A percentile compares a stretch with the other conserved stretches of the same genome.
Evolutionary conservation across 1,140 invertebrate species (phyloP).

Genomic region (Gonioctena quinquepunctata): DNA sequence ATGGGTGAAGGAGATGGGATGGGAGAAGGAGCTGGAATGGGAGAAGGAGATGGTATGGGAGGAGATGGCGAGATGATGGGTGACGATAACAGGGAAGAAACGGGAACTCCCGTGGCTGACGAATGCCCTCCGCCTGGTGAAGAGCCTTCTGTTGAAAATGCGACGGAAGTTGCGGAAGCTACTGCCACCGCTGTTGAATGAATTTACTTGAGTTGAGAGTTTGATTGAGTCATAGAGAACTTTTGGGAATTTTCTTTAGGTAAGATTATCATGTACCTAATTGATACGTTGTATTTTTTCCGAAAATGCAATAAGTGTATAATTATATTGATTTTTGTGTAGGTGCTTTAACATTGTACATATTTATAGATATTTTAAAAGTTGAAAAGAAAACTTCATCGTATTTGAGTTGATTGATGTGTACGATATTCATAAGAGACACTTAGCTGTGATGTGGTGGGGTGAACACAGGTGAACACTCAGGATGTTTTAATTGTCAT

Average conservation of each 20-base stretch:
- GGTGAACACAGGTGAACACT: slow-evolving; percentile 24
- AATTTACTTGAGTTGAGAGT: background rate
- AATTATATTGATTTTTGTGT: slow-evolving; percentile 2
- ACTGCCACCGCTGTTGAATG: background rate
- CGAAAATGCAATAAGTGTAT: slow-evolving; percentile 13
- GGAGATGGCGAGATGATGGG: background rate
- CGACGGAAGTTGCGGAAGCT: no score
- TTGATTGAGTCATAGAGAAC: slow-evolving; percentile 1
- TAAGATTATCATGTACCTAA: background rate
- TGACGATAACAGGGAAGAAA: background rate
- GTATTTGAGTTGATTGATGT: background rate
- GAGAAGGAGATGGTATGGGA: background rate
- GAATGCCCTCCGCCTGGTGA: background rate
- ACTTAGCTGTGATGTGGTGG: slow-evolving; percentile 23
- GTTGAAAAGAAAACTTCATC: background rate
- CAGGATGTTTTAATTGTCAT: slow-evolving; percentile 7
- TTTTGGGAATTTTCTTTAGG: slow-evolving; percentile 2
- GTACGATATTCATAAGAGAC: background rate
- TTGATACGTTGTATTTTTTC: slow-evolving; percentile 2
- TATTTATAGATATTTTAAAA: slow-evolving; percentile 10
- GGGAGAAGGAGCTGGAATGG: background rate
- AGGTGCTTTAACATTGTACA: slow-evolving; percentile 18
- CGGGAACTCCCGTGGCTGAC: background rate
- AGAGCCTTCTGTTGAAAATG: background rate
- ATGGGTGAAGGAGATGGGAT: background rate